phyloP scores from a whole-genome alignment of 2,888 invertebrate genomes.

The Ryuthela nishihirai region DNA sequence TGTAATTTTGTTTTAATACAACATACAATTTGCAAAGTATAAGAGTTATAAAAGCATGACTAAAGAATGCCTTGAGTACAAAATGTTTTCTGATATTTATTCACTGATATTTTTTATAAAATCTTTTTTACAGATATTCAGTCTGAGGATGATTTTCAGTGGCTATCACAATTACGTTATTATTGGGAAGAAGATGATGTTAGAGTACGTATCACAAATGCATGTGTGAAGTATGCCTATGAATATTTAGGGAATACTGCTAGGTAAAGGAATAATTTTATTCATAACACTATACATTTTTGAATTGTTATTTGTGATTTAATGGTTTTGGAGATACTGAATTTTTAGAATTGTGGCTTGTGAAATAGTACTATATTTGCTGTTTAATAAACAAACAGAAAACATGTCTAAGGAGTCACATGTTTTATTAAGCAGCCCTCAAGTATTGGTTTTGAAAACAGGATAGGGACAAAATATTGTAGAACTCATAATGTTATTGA shows the following conservation, averaged over 20 bases:
- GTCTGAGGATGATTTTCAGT: slow-evolving; percentile 78
- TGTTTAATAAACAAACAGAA: too few species aligned
- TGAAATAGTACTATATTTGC: neutral
- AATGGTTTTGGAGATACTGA: too few species aligned
- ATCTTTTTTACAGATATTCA: slow-evolving; percentile 54
- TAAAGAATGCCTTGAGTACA: too few species aligned
- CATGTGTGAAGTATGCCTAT: slow-evolving; percentile 81
- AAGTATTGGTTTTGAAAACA: too few species aligned
- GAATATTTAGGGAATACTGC: slow-evolving; percentile 87
- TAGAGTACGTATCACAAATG: slow-evolving; percentile 84
- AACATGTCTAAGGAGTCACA: too few species aligned
- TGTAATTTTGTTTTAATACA: too few species aligned
- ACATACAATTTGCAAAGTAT: too few species aligned
- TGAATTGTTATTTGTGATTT: neutral
- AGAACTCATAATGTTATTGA: too few species aligned
- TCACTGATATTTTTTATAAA: neutral
- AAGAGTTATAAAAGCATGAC: too few species aligned
- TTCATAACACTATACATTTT: neutral
- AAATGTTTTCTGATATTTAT: slow-evolving; percentile 1
- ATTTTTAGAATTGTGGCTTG: neutral
- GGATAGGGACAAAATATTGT: too few species aligned
- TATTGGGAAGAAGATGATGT: slow-evolving; percentile 66
- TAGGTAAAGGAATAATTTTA: slow-evolving; percentile 51
- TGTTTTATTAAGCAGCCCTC: too few species aligned
- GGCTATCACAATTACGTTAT: slow-evolving; percentile 77